Conservation (phyloP, 2,797 vertebrate species). For the Microhierax caerulescens region DNA sequence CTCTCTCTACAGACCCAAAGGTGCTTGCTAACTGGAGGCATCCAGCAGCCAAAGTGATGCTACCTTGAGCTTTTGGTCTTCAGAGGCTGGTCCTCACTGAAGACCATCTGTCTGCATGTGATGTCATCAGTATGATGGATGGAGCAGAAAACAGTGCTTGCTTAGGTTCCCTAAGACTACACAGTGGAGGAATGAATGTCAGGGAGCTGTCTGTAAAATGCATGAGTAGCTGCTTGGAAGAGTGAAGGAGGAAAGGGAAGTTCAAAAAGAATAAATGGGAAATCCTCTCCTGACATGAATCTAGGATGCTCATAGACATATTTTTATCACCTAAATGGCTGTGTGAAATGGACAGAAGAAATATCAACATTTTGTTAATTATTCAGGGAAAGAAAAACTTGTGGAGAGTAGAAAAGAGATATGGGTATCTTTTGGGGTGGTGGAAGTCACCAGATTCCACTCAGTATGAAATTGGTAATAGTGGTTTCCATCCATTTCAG, state of each 20-base stretch:
- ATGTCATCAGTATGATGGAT: not conserved
- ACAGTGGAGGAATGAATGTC: not conserved
- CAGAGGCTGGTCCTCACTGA: not conserved
- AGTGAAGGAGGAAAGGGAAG: not conserved
- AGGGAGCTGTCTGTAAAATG: not conserved
- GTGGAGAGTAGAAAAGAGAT: not conserved
- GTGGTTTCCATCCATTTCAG: not conserved
- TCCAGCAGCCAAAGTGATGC: accelerated
- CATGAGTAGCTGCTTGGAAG: not conserved
- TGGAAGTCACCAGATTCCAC: not conserved
- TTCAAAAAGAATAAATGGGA: not conserved
- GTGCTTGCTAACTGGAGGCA: not conserved
- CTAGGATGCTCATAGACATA: not conserved
- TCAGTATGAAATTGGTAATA: not conserved
- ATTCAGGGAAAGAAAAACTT: not conserved
- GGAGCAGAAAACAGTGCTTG: not conserved
- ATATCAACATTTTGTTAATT: not conserved
- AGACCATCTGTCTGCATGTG: not conserved
- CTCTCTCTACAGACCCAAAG: not conserved
- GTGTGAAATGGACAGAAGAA: not conserved
- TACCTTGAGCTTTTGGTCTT: not conserved
- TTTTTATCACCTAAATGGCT: not conserved
- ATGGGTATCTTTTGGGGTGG: not conserved
- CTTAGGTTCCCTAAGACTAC: not conserved
- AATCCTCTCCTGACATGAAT: not conserved